Conservation (phyloP, 2,797 vertebrate species). For the Champsocephalus gunnari region DNA sequence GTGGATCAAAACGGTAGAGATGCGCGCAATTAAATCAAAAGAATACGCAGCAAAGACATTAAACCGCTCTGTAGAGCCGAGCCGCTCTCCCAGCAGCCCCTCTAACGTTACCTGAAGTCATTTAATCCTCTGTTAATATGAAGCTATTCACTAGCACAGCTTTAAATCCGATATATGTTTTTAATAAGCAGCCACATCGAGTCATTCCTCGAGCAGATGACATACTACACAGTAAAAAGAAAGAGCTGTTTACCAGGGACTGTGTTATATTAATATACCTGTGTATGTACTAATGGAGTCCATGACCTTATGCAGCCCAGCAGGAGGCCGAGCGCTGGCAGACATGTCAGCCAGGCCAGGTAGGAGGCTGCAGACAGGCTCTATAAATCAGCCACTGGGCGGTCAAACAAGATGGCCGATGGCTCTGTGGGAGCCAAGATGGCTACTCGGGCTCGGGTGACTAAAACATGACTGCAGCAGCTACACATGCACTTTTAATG, state of each 20-base stretch:
- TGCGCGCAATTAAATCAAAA: neutral
- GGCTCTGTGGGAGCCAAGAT: slow-evolving; percentile 78
- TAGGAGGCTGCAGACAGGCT: slow-evolving; percentile 75
- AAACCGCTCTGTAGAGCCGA: neutral
- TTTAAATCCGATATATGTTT: slow-evolving; percentile 1
- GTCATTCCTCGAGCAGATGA: neutral
- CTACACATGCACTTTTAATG: slow-evolving; percentile 77
- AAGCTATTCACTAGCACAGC: neutral
- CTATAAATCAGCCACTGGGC: slow-evolving; percentile 81
- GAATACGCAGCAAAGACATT: neutral
- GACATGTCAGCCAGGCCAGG: slow-evolving; percentile 74
- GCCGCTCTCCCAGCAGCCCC: neutral
- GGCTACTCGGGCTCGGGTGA: slow-evolving; percentile 74
- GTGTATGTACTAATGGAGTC: slow-evolving; percentile 50
- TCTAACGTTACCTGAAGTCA: neutral
- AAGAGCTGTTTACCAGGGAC: slow-evolving; percentile 6
- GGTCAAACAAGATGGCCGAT: slow-evolving; percentile 75
- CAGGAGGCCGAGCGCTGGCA: slow-evolving; percentile 74
- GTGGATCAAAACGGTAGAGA: neutral
- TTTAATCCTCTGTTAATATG: neutral
- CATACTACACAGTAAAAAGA: neutral
- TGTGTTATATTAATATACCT: slow-evolving; percentile 37
- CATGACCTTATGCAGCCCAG: slow-evolving; percentile 71
- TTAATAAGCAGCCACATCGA: neutral
- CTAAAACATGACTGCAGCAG: slow-evolving; percentile 78